phyloP scores from a whole-genome alignment of 1,140 invertebrate genomes.

The Hetaerina americana region DNA sequence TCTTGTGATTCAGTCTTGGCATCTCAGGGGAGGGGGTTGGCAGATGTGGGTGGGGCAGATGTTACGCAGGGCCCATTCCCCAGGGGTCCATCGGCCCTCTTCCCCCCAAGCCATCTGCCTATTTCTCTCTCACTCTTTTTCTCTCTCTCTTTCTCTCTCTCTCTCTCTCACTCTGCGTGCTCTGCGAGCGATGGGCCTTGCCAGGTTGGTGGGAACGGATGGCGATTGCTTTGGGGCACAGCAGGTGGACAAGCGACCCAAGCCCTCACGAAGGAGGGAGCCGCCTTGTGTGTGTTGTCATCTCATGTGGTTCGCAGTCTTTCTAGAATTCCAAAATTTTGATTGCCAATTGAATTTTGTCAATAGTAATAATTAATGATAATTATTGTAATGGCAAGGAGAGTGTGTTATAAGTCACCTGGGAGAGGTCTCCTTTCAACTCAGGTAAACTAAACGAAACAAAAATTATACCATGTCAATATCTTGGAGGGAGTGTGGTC shows the following conservation, averaged over 20 bases:
- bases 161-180: too few relatives aligned
- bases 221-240: too few relatives aligned
- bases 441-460: neutral
- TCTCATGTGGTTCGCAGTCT: neutral
- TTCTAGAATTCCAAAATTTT: neutral
- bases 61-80: neutral
- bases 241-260: too few relatives aligned
- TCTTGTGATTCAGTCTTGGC: neutral
- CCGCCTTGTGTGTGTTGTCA: too few relatives aligned
- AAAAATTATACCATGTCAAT: too few relatives aligned
- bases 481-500: neutral
- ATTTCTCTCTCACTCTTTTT: neutral
- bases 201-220: too few relatives aligned
- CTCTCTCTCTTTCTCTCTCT: neutral
- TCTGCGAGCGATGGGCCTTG: too few relatives aligned
- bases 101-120: too few relatives aligned
- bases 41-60: too few relatives aligned
- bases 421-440: neutral
- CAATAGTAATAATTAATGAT: neutral
- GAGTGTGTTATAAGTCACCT: neutral
- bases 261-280: too few relatives aligned
- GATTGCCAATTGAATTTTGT: neutral
- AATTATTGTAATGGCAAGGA: too few relatives aligned
- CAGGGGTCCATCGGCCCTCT: too few relatives aligned
- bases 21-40: neutral